phyloP scores from a whole-genome alignment of 1,140 invertebrate genomes.

The Drosophila kepulauana region DNA sequence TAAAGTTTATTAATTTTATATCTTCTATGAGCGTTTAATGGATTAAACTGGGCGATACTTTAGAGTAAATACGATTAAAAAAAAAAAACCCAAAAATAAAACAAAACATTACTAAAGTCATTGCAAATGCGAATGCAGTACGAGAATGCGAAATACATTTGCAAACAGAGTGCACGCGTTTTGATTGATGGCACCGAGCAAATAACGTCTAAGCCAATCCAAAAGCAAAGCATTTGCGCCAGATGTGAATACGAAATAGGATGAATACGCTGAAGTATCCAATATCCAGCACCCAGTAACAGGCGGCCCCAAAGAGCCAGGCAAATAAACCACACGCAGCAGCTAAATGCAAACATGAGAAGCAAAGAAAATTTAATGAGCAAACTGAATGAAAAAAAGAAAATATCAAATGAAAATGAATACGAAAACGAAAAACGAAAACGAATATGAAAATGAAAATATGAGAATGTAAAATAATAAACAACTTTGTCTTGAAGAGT shows the following conservation, averaged over 20 bases:
- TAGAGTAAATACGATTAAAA: slow-evolving; percentile 21
- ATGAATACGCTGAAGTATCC: background rate
- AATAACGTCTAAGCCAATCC: slow-evolving; percentile 33
- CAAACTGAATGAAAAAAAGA: slow-evolving; percentile 24
- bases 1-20: slow-evolving; percentile 80
- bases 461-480: slow-evolving; percentile 84
- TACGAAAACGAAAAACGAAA: slow-evolving; percentile 26
- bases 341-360: slow-evolving; percentile 72
- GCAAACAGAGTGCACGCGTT: slow-evolving; percentile 26
- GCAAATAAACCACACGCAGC: slow-evolving; percentile 70
- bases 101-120: slow-evolving; percentile 1
- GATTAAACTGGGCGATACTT: slow-evolving; percentile 36
- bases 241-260: slow-evolving; percentile 42
- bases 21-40: slow-evolving; percentile 78
- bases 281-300: slow-evolving; percentile 24
- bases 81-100: too few relatives aligned
- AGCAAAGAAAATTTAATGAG: slow-evolving; percentile 53
- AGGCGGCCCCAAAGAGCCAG: slow-evolving; percentile 53
- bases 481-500: slow-evolving; percentile 85
- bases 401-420: slow-evolving; percentile 32
- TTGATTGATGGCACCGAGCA: slow-evolving; percentile 60
- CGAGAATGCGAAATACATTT: slow-evolving; percentile 17
- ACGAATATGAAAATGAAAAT: slow-evolving; percentile 66
- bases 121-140: slow-evolving; percentile 10
- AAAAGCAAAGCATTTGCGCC: slow-evolving; percentile 42